These are phyloP conservation scores for Microplitis manilae DNA, from an alignment of 2,888 invertebrate species.

Conservation along the genomic window DNA sequence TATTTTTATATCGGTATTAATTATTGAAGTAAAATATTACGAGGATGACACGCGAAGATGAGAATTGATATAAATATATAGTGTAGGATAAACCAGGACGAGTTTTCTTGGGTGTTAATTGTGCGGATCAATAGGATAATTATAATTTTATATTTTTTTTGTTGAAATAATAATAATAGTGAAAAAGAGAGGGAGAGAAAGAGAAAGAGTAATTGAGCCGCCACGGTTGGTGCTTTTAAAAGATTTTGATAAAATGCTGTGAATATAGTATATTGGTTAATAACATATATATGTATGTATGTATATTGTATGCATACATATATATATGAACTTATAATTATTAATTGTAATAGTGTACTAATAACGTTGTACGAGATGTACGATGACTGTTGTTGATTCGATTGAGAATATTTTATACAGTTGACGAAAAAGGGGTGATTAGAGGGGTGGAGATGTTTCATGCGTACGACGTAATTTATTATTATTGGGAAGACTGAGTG, in stretches of 20 bases:
- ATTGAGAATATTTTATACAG: conserved; percentile 72
- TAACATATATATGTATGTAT: not conserved
- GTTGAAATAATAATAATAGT: not conserved
- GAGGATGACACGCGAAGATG: conserved; percentile 31
- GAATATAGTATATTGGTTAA: conserved; percentile 68
- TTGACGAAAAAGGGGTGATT: conserved; percentile 54
- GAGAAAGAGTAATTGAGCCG: conserved; percentile 49
- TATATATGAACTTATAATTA: conserved; percentile 58
- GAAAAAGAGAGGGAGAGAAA: conserved; percentile 27
- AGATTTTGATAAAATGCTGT: conserved; percentile 72
- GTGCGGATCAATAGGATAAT: conserved; percentile 17
- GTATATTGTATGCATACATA: not conserved
- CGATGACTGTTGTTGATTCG: conserved; percentile 72
- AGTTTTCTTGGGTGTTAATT: conserved; percentile 5
- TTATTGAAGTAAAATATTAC: conserved; percentile 54
- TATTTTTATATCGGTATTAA: conserved; percentile 61
- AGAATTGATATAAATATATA: conserved; percentile 21
- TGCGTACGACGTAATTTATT: conserved; percentile 15
- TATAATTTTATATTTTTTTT: not conserved
- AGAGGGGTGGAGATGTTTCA: conserved; percentile 55
- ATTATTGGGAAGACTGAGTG: conserved; percentile 40
- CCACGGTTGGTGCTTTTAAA: conserved; percentile 65
- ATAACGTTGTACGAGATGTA: conserved; percentile 67
- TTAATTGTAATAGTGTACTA: conserved; percentile 69
- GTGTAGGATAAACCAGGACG: conserved; percentile 21